Conservation (phyloP, 1,140 invertebrate species). For the Bombus soroeensis region DNA sequence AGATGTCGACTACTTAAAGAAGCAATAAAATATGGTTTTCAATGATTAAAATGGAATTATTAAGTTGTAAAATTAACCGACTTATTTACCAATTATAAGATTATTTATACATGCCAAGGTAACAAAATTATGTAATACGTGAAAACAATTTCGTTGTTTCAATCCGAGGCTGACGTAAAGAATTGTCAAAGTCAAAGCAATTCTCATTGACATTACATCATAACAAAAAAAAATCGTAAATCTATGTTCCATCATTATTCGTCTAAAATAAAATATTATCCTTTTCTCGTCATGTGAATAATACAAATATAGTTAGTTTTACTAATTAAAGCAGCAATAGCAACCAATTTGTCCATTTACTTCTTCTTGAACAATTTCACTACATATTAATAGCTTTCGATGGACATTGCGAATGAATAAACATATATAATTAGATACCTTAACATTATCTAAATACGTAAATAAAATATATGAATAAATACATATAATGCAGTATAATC, state of each 20-base stretch:
- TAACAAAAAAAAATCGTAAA: not conserved
- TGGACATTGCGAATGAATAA: not conserved
- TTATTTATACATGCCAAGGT: not conserved
- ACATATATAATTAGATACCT: not conserved
- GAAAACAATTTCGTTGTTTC: not conserved
- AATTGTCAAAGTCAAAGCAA: constrained; percentile 2
- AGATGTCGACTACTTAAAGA: not conserved
- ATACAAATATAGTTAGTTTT: not conserved
- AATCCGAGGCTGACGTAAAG: not conserved
- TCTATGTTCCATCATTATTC: not conserved
- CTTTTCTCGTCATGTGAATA: not conserved
- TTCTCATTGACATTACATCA: constrained; percentile 7
- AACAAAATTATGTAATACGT: not conserved
- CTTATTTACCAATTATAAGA: not conserved
- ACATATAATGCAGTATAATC: not conserved
- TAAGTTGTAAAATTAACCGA: not conserved
- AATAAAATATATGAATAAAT: not conserved
- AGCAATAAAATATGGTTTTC: no score
- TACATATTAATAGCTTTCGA: not conserved
- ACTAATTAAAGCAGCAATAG: not conserved
- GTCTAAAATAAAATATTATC: not conserved
- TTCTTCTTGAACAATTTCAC: not conserved
- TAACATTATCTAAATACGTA: not conserved
- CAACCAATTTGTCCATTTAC: not conserved
- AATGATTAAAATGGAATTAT: no score